phyloP scores from a whole-genome alignment of 2,888 invertebrate species.

The Brachyopa scutellaris region DNA sequence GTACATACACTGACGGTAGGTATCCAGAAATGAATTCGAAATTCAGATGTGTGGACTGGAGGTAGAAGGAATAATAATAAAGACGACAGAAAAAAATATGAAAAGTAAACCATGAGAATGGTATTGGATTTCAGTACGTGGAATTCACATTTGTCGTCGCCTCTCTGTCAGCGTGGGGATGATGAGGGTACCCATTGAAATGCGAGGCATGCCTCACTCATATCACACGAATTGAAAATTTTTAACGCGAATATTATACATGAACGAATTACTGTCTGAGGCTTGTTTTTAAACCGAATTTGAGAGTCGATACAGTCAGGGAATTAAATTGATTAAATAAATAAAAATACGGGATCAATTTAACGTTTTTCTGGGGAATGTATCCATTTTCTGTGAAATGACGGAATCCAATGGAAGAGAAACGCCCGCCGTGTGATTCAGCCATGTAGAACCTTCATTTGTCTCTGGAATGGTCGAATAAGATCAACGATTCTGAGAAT shows the following conservation, averaged over 20 bases:
- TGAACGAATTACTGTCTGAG: not conserved
- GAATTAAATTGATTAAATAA: too few species aligned
- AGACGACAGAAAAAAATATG: constrained; percentile 3
- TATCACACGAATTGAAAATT: constrained; percentile 41
- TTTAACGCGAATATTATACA: constrained; percentile 34
- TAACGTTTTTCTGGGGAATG: too few species aligned
- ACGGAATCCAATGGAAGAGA: too few species aligned
- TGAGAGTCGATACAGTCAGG: not conserved
- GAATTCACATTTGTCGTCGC: constrained; percentile 47
- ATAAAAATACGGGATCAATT: too few species aligned
- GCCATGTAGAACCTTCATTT: too few species aligned
- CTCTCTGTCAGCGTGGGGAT: constrained; percentile 39
- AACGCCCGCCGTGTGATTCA: too few species aligned
- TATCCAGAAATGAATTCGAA: constrained; percentile 16
- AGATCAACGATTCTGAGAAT: too few species aligned
- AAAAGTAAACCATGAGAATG: constrained; percentile 47
- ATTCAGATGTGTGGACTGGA: not conserved
- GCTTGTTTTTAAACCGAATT: not conserved
- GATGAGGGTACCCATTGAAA: constrained; percentile 49
- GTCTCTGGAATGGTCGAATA: too few species aligned
- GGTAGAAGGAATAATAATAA: not conserved
- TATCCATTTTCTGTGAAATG: too few species aligned
- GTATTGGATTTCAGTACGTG: constrained; percentile 57
- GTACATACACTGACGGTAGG: constrained; percentile 12
- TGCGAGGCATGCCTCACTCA: constrained; percentile 39